Percentiles rank a stretch among this genome's conserved stretches.
Conservation (phyloP, 1,140 invertebrate species). For the Lanistes nyassanus region DNA sequence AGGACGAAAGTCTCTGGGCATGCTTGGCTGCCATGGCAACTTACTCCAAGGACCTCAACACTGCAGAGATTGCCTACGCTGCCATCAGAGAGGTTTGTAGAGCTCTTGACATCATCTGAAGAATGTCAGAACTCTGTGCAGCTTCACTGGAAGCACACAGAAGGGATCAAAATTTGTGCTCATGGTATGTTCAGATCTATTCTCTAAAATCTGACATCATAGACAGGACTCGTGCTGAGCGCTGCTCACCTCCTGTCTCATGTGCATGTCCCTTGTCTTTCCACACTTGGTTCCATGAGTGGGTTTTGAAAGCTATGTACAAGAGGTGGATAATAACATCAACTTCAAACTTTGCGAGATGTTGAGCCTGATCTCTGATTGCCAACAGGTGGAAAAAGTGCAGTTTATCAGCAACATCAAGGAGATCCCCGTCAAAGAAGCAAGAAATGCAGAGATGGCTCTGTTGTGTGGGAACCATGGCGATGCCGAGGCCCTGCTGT, state of each 20-base stretch:
- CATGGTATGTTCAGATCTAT: too few relatives aligned
- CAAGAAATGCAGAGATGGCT: slow-evolving; percentile 83
- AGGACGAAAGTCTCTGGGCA: slow-evolving; percentile 88
- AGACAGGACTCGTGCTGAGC: too few relatives aligned
- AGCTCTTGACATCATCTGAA: too few relatives aligned
- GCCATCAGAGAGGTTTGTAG: slow-evolving; percentile 78
- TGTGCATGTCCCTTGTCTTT: neutral
- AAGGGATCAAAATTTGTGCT: too few relatives aligned
- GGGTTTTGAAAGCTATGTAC: too few relatives aligned
- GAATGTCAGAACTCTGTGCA: too few relatives aligned
- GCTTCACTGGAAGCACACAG: too few relatives aligned
- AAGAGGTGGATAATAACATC: too few relatives aligned
- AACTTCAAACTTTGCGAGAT: neutral
- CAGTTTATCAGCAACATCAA: slow-evolving; percentile 88
- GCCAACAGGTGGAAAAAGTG: slow-evolving; percentile 83
- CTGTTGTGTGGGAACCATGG: slow-evolving; percentile 80
- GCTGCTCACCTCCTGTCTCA: too few relatives aligned
- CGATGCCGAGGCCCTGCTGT: slow-evolving; percentile 84
- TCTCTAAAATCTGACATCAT: too few relatives aligned
- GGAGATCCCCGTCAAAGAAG: slow-evolving; percentile 71
- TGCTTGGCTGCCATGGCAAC: slow-evolving; percentile 88
- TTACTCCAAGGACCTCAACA: slow-evolving; percentile 80
- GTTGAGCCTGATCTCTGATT: neutral
- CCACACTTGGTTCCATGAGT: too few relatives aligned
- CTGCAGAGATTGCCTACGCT: slow-evolving; percentile 94